Conservation (phyloP, 2,113 vertebrate genomes). For the Amia ocellicauda region DNA sequence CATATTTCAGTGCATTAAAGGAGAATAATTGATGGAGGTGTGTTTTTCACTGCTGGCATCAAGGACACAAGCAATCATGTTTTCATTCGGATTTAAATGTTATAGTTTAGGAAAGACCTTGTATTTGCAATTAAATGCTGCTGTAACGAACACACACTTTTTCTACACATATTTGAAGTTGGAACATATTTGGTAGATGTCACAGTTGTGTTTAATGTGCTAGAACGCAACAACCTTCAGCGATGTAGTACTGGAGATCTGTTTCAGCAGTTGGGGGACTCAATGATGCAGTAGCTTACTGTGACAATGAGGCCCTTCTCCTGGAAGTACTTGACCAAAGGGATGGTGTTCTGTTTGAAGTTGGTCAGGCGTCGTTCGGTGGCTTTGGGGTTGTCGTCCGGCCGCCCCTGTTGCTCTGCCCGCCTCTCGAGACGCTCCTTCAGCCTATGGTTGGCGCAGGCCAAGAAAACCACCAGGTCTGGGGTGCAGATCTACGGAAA, state of each 20-base stretch:
- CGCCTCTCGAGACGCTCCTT: slow-evolving; percentile 88
- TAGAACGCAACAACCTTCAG: too few relatives aligned
- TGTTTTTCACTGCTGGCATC: too few relatives aligned
- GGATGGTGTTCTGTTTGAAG: slow-evolving; percentile 92
- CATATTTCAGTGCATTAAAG: too few relatives aligned
- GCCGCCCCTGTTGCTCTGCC: slow-evolving; percentile 88
- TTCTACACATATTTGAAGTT: too few relatives aligned
- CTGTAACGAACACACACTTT: too few relatives aligned
- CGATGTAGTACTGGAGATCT: neutral
- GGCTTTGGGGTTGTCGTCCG: slow-evolving; percentile 95
- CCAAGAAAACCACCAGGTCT: slow-evolving; percentile 92
- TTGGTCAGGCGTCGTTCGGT: slow-evolving; percentile 89
- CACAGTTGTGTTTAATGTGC: neutral
- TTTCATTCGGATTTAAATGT: too few relatives aligned
- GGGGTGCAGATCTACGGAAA: slow-evolving; percentile 85
- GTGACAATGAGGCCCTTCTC: slow-evolving; percentile 90
- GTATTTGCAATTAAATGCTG: too few relatives aligned
- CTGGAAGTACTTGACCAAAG: slow-evolving; percentile 95
- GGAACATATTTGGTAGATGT: too few relatives aligned
- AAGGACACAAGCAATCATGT: too few relatives aligned
- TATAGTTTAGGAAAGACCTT: too few relatives aligned
- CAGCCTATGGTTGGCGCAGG: slow-evolving; percentile 86
- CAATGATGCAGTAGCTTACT: slow-evolving; percentile 63
- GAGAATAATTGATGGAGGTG: too few relatives aligned
- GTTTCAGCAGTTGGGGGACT: neutral